phyloP scores from a whole-genome alignment of 2,113 vertebrate species.

The Psophia crepitans region DNA sequence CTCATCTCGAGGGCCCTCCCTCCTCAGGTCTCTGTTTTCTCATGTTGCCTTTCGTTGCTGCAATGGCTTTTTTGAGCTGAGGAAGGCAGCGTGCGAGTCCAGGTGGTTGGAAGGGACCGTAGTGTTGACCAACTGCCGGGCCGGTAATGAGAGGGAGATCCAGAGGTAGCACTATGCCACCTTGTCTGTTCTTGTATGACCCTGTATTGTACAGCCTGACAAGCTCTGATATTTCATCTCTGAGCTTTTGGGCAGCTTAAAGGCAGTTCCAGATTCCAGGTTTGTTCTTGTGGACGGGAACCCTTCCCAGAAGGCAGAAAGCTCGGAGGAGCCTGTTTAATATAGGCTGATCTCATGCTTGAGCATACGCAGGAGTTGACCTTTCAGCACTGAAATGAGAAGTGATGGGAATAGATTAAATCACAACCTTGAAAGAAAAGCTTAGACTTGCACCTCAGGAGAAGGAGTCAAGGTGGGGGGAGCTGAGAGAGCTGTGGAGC shows the following conservation, averaged over 20 bases:
- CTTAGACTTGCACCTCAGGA: background rate
- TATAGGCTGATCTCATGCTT: slow-evolving; percentile 51
- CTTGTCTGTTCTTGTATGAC: background rate
- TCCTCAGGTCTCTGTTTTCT: background rate
- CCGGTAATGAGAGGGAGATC: background rate
- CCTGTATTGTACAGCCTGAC: background rate
- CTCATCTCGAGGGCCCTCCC: background rate
- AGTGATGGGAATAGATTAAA: slow-evolving; percentile 40
- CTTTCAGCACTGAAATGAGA: slow-evolving; percentile 44
- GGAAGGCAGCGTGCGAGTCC: background rate
- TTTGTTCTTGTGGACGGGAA: slow-evolving; percentile 27
- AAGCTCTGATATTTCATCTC: background rate
- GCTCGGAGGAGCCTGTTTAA: slow-evolving; percentile 30
- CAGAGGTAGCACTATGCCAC: background rate
- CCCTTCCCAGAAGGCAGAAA: slow-evolving; percentile 36
- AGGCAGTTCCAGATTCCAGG: background rate
- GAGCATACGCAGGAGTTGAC: slow-evolving; percentile 30
- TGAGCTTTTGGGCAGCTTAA: background rate
- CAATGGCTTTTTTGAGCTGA: background rate
- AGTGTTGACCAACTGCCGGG: background rate
- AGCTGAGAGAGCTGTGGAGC: background rate
- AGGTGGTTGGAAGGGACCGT: background rate
- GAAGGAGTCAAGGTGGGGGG: background rate
- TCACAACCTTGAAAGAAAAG: slow-evolving; percentile 12
- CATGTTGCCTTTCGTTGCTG: background rate